These are phyloP conservation scores for Cerceris rybyensis DNA, from an alignment of 2,888 invertebrate genomes.

Conservation along the genomic window DNA sequence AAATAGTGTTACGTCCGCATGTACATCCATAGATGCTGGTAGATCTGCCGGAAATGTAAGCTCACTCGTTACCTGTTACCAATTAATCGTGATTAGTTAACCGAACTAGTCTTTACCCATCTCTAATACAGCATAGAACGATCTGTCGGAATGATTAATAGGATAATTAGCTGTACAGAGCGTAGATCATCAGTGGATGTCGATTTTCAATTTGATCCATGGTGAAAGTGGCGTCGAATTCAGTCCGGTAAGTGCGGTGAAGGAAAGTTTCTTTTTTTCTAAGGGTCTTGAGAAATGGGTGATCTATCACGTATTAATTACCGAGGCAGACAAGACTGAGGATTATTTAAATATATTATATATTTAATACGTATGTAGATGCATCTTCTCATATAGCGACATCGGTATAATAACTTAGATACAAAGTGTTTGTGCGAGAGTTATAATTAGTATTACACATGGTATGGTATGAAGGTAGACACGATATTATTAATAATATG, in stretches of 20 bases:
- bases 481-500: slow-evolving; percentile 45
- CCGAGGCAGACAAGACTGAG: slow-evolving; percentile 47
- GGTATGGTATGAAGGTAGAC: slow-evolving; percentile 52
- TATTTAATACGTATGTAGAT: slow-evolving; percentile 61
- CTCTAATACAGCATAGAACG: slow-evolving; percentile 17
- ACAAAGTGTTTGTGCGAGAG: slow-evolving; percentile 64
- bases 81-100: slow-evolving; percentile 24
- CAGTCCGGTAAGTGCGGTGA: slow-evolving; percentile 5
- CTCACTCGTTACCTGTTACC: neutral
- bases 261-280: neutral
- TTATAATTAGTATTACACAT: slow-evolving; percentile 69
- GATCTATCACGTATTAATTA: slow-evolving; percentile 25
- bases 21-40: neutral
- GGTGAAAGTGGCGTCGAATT: slow-evolving; percentile 9
- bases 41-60: neutral
- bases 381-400: slow-evolving; percentile 56
- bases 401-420: slow-evolving; percentile 69
- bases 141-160: slow-evolving; percentile 12
- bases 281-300: slow-evolving; percentile 12
- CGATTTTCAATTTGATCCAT: slow-evolving; percentile 13
- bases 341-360: slow-evolving; percentile 58
- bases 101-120: slow-evolving; percentile 16
- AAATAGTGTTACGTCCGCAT: neutral
- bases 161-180: slow-evolving; percentile 13
- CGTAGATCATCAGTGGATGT: slow-evolving; percentile 47